Conservation (phyloP, 2,797 vertebrate genomes). For the Sebastes melanostomus region DNA sequence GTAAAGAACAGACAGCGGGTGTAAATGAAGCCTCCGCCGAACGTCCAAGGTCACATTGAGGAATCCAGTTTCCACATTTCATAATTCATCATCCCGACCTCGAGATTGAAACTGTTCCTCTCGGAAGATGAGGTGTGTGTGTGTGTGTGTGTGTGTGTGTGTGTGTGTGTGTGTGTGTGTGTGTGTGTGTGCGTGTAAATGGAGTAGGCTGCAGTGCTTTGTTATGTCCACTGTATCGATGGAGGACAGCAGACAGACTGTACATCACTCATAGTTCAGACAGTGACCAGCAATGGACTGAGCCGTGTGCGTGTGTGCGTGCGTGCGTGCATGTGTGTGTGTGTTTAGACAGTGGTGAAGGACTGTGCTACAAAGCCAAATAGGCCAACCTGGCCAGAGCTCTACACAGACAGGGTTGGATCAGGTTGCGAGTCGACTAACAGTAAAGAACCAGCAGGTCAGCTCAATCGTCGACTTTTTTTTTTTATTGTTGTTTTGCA, state of each 20-base stretch:
- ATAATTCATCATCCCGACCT: slow-evolving; percentile 67
- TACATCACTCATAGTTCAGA: slow-evolving; percentile 68
- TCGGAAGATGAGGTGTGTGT: slow-evolving; percentile 39
- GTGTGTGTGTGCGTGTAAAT: slow-evolving; percentile 44
- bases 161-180: slow-evolving; percentile 9
- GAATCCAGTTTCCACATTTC: slow-evolving; percentile 61
- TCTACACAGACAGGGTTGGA: neutral
- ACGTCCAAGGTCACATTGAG: slow-evolving; percentile 65
- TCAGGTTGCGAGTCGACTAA: neutral
- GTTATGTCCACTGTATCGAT: slow-evolving; percentile 67
- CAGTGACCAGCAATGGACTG: slow-evolving; percentile 46
- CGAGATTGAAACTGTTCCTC: slow-evolving; percentile 57
- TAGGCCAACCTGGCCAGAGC: slow-evolving; percentile 16
- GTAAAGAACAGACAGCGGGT: slow-evolving; percentile 7
- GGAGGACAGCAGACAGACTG: slow-evolving; percentile 54
- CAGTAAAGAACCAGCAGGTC: neutral
- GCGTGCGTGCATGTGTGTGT: neutral
- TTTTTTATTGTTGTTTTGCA: neutral
- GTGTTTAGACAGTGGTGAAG: slow-evolving; percentile 6
- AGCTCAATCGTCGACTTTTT: neutral
- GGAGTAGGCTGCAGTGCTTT: slow-evolving; percentile 58
- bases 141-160: slow-evolving; percentile 8
- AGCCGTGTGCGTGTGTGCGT: neutral
- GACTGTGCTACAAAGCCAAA: slow-evolving; percentile 25
- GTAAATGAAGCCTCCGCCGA: slow-evolving; percentile 38